phyloP scores from a whole-genome alignment of 1,140 invertebrate species.

The Euglossa dilemma region DNA sequence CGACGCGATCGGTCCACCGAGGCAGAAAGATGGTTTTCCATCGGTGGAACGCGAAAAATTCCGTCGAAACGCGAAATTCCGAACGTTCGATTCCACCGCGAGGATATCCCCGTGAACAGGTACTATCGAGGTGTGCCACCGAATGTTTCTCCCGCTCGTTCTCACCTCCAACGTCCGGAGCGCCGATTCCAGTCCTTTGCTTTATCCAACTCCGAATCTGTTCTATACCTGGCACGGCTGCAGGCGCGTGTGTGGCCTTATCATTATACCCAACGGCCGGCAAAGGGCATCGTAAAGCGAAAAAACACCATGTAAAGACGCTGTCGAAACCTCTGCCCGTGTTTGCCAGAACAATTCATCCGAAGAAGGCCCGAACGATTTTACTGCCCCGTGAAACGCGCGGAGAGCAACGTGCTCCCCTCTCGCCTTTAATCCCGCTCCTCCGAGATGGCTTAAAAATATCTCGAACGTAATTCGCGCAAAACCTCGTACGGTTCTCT shows the following conservation, averaged over 20 bases:
- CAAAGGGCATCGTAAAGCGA: slow-evolving; percentile 28
- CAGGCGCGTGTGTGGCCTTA: slow-evolving; percentile 51
- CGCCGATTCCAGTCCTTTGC: slow-evolving; percentile 8
- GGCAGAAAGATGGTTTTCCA: background rate
- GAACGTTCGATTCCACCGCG: background rate
- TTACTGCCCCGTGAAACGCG: background rate
- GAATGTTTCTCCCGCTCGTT: slow-evolving; percentile 24
- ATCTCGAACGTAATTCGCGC: background rate
- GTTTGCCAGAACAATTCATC: background rate
- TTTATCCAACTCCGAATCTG: slow-evolving; percentile 37
- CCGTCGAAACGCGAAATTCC: too few relatives aligned
- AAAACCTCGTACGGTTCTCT: background rate
- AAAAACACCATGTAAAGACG: slow-evolving; percentile 27
- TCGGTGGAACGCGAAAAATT: background rate
- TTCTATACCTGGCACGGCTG: slow-evolving; percentile 29
- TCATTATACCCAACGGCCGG: slow-evolving; percentile 30
- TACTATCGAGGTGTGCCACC: slow-evolving; percentile 7
- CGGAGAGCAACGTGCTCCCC: background rate
- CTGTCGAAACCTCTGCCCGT: slow-evolving; percentile 28
- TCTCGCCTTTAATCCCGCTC: background rate
- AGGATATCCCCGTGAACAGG: slow-evolving; percentile 7
- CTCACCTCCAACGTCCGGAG: slow-evolving; percentile 35
- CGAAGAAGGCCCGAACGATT: background rate
- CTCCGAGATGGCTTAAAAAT: background rate
- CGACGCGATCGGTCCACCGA: background rate